Evolutionary conservation across 2,888 invertebrate species (phyloP).

Genomic region (Coelogynopora nodosa): DNA sequence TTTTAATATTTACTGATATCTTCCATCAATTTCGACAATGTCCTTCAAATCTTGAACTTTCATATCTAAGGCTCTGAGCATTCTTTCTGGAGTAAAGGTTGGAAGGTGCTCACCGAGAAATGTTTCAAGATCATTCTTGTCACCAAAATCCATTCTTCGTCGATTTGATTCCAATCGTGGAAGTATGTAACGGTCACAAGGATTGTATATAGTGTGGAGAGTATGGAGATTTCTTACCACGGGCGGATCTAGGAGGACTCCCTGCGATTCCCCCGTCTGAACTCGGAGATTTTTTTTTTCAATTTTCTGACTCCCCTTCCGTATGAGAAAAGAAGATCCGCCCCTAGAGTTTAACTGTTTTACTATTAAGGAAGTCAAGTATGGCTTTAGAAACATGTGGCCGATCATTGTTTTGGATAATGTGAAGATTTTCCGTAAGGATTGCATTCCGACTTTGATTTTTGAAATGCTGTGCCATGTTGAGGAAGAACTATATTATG

Average conservation of each 20-base stretch:
- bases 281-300: no score
- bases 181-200: background rate
- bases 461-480: background rate
- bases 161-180: background rate
- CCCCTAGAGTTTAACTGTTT: constrained; percentile 10
- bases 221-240: background rate
- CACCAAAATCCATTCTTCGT: constrained; percentile 7
- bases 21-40: background rate
- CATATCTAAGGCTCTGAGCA: background rate
- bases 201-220: background rate
- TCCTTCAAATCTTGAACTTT: background rate
- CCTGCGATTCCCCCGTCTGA: no score
- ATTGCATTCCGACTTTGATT: constrained; percentile 16
- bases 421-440: constrained; percentile 13
- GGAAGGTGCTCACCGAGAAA: background rate
- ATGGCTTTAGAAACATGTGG: background rate
- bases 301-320: no score
- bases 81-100: constrained; percentile 19
- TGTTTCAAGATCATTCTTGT: constrained; percentile 14
- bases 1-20: background rate
- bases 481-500: background rate
- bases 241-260: no score
- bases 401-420: constrained; percentile 5
- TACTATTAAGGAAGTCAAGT: background rate
- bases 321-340: no score